Evolutionary conservation across 2,113 vertebrate genomes (phyloP).

Genomic region (Xiphophorus couchianus): DNA sequence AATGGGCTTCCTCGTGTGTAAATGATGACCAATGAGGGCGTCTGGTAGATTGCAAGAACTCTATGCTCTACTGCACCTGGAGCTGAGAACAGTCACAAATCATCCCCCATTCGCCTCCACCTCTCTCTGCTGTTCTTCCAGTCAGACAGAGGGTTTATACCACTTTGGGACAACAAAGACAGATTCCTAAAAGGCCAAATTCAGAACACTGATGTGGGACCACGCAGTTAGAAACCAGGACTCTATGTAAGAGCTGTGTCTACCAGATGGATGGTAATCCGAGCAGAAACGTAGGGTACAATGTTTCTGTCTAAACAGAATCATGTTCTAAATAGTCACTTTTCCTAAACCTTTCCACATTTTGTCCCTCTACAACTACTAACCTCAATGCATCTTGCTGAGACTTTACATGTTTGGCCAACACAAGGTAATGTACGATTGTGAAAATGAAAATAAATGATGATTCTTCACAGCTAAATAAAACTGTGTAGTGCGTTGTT

Average conservation of each 20-base stretch:
- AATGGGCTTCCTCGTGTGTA: constrained; percentile 22
- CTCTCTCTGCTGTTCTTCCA: background rate
- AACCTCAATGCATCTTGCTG: no score
- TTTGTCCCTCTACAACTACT: no score
- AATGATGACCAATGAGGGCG: constrained; percentile 53
- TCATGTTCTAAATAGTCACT: background rate
- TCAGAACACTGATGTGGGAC: constrained; percentile 3
- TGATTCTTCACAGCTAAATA: background rate
- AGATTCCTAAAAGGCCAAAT: background rate
- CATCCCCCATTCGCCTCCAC: constrained; percentile 11
- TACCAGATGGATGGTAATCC: no score
- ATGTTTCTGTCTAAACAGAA: background rate
- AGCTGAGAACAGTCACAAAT: constrained; percentile 38
- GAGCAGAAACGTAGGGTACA: background rate
- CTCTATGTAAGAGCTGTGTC: background rate
- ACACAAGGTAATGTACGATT: no score
- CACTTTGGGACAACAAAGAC: background rate
- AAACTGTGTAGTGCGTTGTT: background rate
- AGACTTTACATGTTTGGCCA: no score
- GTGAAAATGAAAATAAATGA: no score
- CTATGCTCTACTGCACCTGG: background rate
- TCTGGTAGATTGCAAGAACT: constrained; percentile 7
- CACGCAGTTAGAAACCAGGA: constrained; percentile 16
- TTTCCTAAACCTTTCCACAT: background rate
- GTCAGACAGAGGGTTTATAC: background rate